Percentiles rank a stretch among this genome's conserved stretches.
These are phyloP conservation scores for Aplysia californica DNA, from an alignment of 1,140 invertebrate species.

Conservation along the genomic window DNA sequence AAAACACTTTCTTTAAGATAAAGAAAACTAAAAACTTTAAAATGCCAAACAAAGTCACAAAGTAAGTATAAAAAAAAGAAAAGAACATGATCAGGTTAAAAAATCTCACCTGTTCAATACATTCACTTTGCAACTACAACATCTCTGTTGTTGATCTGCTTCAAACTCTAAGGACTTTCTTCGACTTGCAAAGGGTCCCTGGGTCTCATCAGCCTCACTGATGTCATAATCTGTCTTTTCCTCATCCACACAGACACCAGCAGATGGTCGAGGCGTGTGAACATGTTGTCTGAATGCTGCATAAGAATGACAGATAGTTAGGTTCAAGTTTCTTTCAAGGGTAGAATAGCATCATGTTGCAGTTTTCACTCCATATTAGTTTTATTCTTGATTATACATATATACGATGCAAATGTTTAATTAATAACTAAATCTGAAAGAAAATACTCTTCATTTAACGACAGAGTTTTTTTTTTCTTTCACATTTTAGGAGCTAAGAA, in stretches of 20 bases:
- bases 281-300: constrained; percentile 12
- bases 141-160: background rate
- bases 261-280: constrained; percentile 11
- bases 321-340: too few relatives aligned
- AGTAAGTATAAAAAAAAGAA: background rate
- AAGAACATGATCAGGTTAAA: too few relatives aligned
- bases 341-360: background rate
- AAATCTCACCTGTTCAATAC: constrained; percentile 10
- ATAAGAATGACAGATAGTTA: background rate
- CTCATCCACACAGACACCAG: constrained; percentile 19
- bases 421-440: background rate
- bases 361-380: background rate
- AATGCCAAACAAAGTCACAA: background rate
- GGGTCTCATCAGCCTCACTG: background rate
- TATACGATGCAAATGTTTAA: background rate
- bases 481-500: too few relatives aligned
- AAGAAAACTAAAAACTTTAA: background rate
- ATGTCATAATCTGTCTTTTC: background rate
- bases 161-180: background rate
- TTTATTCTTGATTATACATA: background rate
- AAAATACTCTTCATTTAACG: background rate
- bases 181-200: background rate
- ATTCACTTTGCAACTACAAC: constrained; percentile 1
- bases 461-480: background rate
- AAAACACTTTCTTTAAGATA: too few relatives aligned